phyloP scores from a whole-genome alignment of 2,888 invertebrate genomes.

The Himalopsyche japonica region DNA sequence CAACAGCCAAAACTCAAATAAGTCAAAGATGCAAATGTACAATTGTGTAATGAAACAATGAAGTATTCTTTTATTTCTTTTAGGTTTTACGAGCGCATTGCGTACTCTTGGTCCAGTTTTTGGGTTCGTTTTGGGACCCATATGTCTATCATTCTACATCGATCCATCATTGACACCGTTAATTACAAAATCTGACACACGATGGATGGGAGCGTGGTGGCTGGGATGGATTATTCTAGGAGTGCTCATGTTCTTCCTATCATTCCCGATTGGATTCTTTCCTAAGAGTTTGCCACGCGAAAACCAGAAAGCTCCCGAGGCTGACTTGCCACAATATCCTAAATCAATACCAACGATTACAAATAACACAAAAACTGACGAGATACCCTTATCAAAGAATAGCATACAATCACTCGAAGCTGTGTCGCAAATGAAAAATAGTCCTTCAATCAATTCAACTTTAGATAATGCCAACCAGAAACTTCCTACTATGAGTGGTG shows the following conservation, averaged over 20 bases:
- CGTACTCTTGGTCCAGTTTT: slow-evolving; percentile 62
- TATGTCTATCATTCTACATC: slow-evolving; percentile 53
- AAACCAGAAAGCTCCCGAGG: slow-evolving; percentile 26
- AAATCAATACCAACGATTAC: slow-evolving; percentile 41
- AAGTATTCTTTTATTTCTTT: slow-evolving; percentile 32
- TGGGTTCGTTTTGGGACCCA: slow-evolving; percentile 62
- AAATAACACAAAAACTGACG: slow-evolving; percentile 27
- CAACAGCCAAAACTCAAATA: no score
- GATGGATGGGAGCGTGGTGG: slow-evolving; percentile 81
- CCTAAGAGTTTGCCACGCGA: slow-evolving; percentile 59
- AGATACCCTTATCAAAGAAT: slow-evolving; percentile 33
- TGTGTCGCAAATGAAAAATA: slow-evolving; percentile 18
- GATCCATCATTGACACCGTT: slow-evolving; percentile 64
- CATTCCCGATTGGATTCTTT: slow-evolving; percentile 67
- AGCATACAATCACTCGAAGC: slow-evolving; percentile 11
- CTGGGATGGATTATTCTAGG: slow-evolving; percentile 66
- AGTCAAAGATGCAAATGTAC: not conserved
- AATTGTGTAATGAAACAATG: no score
- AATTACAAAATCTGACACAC: slow-evolving; percentile 63
- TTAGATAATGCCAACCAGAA: slow-evolving; percentile 41
- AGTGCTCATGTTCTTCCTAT: slow-evolving; percentile 61
- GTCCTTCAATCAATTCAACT: not conserved
- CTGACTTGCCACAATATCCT: slow-evolving; percentile 35
- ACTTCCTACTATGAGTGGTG: slow-evolving; percentile 50
- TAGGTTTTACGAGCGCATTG: slow-evolving; percentile 56